Evolutionary conservation across 2,888 invertebrate species (phyloP), one percentile per base, ranked within the genome.

Genomic region (Nysson spinosus): DNA sequence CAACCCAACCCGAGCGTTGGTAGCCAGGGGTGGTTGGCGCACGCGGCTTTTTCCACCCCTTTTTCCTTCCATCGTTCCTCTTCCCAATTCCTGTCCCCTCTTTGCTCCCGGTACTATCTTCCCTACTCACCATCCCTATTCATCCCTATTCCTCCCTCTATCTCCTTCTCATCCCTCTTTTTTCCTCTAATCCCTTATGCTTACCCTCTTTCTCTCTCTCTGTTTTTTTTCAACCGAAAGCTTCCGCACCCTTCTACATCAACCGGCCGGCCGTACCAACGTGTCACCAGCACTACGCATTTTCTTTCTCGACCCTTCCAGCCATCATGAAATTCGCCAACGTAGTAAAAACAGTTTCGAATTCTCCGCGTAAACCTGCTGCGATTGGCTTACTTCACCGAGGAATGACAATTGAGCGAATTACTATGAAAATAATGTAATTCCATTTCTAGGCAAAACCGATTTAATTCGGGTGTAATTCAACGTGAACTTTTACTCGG

Each of bases 11-110:
- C 71, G 62, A 52, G 52, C 61, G 52, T 64, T 57, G 58, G 56
- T 62, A 75, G 73, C 69, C 72, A 55, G 72, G 74, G 72, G 64
- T 65, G 63, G 72, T 69, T 62, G 74, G 80, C 74, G 77, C 77
- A 77, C 77, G 72, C 77, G 76, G 80, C 72, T 72, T 58, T 46
- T 61, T 63, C 47, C 24, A 14, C 46, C 61, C 47, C 30, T 39
- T 50, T 35, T 24, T 32, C 47, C 20, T 32, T 22, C 5, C 42
- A 6, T 30, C 11, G 39, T 12, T 30, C 24, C 50, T 39, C 69
- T 42, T 14, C 19, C 39, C 22, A 7, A n/a, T 32, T 28, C 26
- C 14, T 32, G 4, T n/a, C n/a, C n/a, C n/a, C 28, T 28, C 28
- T 28, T 28, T 42, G 35, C 24, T 34, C 54, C 52, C 46, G 11